Evolutionary conservation across 2,113 vertebrate species (phyloP), one percentile per base, ranked within the genome.

Genomic region (Brachionichthys hirsutus): DNA sequence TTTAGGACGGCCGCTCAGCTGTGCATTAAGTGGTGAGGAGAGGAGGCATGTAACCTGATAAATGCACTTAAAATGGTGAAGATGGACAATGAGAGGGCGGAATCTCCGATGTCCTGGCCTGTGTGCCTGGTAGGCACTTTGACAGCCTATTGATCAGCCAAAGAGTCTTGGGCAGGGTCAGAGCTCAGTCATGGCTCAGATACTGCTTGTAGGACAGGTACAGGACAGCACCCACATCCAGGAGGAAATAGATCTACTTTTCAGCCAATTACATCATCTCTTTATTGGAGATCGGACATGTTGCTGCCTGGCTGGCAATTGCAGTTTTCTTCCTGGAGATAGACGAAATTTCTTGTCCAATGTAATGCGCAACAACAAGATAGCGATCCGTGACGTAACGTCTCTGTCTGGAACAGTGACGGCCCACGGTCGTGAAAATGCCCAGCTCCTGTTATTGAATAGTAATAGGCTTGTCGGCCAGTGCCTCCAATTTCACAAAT

Each of bases 401-500:
- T 63, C 73, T 78, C 78, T 68, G 72, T 80, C 85, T 75, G 81
- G 73, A 63, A 70, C 68, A 70, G 62, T 66, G 83, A 81, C 75
- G 62, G 81, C 59, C 41, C 68, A 46, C 30, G 73, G 81, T 75
- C 77, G 87, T 86, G 84, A 85, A 87, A 87, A 85, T 70, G 82
- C 80, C 84, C 77, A 12, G 78, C 77, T 74, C 76, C 67, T 73
- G 83, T 88, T 87, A 89, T 89, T 87, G 80, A 89, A 88, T 83
- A 81, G 83, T 86, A 86, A 87, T 77, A 80, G 81, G 77, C 83
- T 78, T 86, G 85, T 87, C 75, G 72, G 77, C 72, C 52, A 18
- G 52, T 80, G 80, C 84, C 84, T 89, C 82, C 85, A 87, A 87
- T 85, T 86, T 85, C 77, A 82, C 87, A 88, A 85, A 89, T 87